Base-by-base conservation (phyloP, 2,113 vertebrate genomes). In the Centropus bengalensis region DNA sequence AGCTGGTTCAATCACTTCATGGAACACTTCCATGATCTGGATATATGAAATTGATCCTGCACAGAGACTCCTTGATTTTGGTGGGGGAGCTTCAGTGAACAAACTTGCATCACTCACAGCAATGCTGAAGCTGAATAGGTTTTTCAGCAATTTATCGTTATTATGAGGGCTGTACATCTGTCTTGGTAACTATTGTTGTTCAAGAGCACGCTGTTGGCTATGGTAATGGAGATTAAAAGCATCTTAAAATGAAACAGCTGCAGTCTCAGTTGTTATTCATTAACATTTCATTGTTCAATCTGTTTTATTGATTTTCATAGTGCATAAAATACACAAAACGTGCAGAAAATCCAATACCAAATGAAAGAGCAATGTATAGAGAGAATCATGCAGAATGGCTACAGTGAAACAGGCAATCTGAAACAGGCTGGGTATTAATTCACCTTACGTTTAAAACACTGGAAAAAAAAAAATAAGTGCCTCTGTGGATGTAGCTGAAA, bases 281-380 rank as follows among this genome's bases (percentile, higher is more conserved):
- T 93, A 94, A 12, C 82, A 70, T 90, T 95, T 94, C 23, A 60
- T 93, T 89, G 64, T 88, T 89, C 47, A 75, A 83, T 67, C 59
- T 82, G 36, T 73, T 94, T 69, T 95, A 88, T 63, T 94, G 84
- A 94, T 94, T 95, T 92, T 89, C 75, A 86, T 95, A 88, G 64
- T 70, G 70, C 67, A 91, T 74, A 94, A 89, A 93, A 89, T 92
- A 79, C 38, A 81, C 55, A 71, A 89, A 95, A 55, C 7, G 2
- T 73, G 59, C 40, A 82, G 91, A 82, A 94, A 89, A 87, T 80
- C 21, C 3, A 1, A 70, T 87, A 77, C 20, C 0, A 0, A 91
- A 63, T 66, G 42, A 33, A 94, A 79, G 20, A 79, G 45, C 21
- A 36, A 54, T 5, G 33, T 32, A 36, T 6, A 28, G 38, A 82